Evolutionary conservation across 92 coral and sea anemone genomes (phyloP).

Genomic region (Phenganax subtilis): DNA sequence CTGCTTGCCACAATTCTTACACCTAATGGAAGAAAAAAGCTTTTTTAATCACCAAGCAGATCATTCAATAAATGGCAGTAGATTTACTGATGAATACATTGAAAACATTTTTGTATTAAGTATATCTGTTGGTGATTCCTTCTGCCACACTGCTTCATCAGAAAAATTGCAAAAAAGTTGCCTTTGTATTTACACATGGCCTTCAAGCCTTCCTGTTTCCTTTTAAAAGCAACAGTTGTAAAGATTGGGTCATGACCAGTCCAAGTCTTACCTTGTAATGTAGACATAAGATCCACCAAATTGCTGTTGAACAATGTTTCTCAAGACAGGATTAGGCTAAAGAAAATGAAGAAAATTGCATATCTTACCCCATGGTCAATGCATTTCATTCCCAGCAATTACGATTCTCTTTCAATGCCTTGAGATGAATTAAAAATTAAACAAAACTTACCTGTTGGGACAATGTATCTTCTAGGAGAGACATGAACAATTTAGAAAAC

Average conservation of each 20-base stretch:
- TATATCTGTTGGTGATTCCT: no score
- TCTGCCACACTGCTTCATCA: no score
- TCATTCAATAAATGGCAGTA: no score
- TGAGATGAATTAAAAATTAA: no score
- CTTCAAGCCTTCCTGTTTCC: neutral
- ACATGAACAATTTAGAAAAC: conserved; percentile 87
- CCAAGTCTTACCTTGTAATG: conserved; percentile 69
- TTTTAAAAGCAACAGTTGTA: neutral
- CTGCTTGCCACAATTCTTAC: conserved; percentile 78
- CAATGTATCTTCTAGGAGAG: conserved; percentile 81
- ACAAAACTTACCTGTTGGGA: conserved; percentile 69
- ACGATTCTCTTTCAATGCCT: neutral
- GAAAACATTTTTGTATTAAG: no score
- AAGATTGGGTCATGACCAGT: neutral
- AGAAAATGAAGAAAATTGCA: neutral
- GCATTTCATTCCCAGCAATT: neutral
- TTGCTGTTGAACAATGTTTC: conserved; percentile 78
- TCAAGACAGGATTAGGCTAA: conserved; percentile 72
- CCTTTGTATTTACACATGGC: neutral
- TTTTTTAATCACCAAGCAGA: neutral
- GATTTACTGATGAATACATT: no score
- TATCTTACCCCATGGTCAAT: neutral
- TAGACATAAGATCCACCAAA: conserved; percentile 84
- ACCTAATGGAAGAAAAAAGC: conserved; percentile 46
- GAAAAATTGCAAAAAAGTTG: neutral